These are phyloP conservation scores for Diplodus puntazzo DNA, from an alignment of 2,797 vertebrate species.

Conservation along the genomic window DNA sequence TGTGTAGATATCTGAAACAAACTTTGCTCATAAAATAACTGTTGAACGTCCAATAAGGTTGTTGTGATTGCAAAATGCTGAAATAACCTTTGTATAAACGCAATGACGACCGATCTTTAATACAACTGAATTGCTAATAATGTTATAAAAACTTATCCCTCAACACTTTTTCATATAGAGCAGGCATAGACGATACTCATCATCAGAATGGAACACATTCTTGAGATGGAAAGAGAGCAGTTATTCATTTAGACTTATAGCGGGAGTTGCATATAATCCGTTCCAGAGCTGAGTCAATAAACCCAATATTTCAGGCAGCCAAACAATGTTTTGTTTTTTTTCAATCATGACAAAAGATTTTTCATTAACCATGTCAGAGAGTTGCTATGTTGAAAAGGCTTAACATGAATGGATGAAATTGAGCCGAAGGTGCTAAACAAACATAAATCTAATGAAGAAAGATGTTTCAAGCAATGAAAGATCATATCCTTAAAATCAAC, in stretches of 20 bases:
- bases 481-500: slow-evolving; percentile 1
- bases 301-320: slow-evolving; percentile 20
- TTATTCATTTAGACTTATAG: neutral
- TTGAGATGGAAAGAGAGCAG: neutral
- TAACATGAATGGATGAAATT: neutral
- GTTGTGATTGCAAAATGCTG: neutral
- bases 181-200: too few relatives aligned
- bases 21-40: neutral
- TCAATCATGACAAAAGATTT: slow-evolving; percentile 6
- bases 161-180: too few relatives aligned
- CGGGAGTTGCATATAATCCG: neutral
- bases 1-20: neutral
- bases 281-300: neutral
- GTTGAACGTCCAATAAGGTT: too few relatives aligned
- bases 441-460: neutral
- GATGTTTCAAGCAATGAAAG: slow-evolving; percentile 4
- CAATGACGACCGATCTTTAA: neutral
- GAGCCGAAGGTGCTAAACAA: neutral
- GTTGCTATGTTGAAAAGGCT: neutral
- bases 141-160: too few relatives aligned
- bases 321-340: slow-evolving; percentile 8
- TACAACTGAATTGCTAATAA: too few relatives aligned
- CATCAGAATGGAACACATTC: neutral
- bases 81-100: too few relatives aligned
- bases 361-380: neutral